Conservation (phyloP, 2,113 vertebrate genomes). For the Alligator sinensis region DNA sequence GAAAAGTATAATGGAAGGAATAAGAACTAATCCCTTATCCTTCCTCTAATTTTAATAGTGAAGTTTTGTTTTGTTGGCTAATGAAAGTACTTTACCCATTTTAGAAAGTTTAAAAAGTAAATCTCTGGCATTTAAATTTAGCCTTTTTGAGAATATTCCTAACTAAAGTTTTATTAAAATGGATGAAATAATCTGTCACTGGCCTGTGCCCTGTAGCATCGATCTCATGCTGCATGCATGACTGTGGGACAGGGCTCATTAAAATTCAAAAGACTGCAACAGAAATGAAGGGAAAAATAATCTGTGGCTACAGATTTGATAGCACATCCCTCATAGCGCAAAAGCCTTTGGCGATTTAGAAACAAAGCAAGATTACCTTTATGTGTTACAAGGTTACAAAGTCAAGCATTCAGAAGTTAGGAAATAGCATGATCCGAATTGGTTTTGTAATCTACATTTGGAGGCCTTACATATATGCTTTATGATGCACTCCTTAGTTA, state of each 20-base stretch:
- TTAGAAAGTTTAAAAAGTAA: neutral
- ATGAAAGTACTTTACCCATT: neutral
- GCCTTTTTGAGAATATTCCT: neutral
- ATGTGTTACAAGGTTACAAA: neutral
- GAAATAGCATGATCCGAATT: too few species aligned
- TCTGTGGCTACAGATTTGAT: neutral
- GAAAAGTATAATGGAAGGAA: neutral
- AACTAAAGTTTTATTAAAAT: conserved; percentile 36
- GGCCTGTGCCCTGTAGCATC: neutral
- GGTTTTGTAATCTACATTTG: too few species aligned
- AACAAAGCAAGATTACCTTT: neutral
- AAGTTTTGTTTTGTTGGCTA: neutral
- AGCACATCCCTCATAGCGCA: neutral
- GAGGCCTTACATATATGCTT: too few species aligned
- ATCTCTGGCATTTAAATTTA: neutral
- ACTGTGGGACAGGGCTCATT: neutral
- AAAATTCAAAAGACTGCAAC: conserved; percentile 29
- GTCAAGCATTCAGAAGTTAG: too few species aligned
- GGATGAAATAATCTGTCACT: neutral
- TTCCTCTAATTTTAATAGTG: neutral
- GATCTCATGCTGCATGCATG: neutral
- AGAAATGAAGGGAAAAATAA: neutral
- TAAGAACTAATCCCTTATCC: neutral
- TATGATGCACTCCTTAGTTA: neutral
- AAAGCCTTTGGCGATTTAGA: neutral